Evolutionary conservation across 2,888 invertebrate genomes (phyloP), one percentile per base, ranked within the genome.

Genomic region (Vanessa cardui): DNA sequence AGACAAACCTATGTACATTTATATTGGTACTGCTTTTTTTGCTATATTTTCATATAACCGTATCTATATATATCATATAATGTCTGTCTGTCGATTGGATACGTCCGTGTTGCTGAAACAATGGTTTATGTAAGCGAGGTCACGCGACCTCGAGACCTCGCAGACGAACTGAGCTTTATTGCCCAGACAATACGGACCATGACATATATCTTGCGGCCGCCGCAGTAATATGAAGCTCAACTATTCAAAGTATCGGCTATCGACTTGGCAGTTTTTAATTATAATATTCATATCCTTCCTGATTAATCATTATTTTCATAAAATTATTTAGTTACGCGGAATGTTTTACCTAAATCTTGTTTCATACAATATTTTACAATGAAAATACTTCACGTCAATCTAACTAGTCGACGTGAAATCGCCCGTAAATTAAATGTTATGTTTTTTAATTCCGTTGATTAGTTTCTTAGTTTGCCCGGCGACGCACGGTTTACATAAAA

Each of bases 101-200:
- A 64, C 58, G 58, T 58, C 64, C 58, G 50, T 50, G 45, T 65
- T 54, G 39, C 56, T 66, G 62, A 66, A 66, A 69, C 62, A 69
- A 69, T 66, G 31, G 58, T 16, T 66, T 52, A 62, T 52, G 56
- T 54, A 69, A 62, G 39, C 62, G 62, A 69, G 69, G 69, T 65
- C 69, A 59, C 6, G 16, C 49, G 58, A 20, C 20, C 31, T 18
- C 44, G 39, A 44, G 44, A 47, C 26, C 39, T 20, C 33, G 33
- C 44, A 33, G 26, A 31, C n/a, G 15, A 18, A 33, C 18, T 56
- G n/a, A 39, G 18, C 56, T 56, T 39, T 56, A 56, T 12, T 39
- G 12, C 56, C 18, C 9, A 39, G 12, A 56, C 18, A 39, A 56
- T 56, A 56, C 8, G n/a, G 33, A 33, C 26, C 12, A 39, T 18